Base-by-base conservation (phyloP, 2,888 invertebrate genomes). In the Incurvaria masculella region DNA sequence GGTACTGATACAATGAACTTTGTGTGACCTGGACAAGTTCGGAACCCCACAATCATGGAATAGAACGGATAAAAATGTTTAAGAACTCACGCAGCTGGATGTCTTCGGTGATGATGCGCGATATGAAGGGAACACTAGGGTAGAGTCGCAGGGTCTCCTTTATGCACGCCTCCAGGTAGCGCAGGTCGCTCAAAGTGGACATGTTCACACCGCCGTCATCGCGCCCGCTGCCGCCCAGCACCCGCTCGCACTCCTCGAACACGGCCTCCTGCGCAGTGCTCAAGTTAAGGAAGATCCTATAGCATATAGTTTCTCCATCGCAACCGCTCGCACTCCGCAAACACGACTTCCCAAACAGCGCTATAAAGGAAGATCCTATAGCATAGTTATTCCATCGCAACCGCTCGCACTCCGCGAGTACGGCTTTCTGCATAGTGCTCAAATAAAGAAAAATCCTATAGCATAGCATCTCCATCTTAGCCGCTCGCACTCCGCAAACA, bases 71-170 rank as follows among this genome's bases (percentile, higher is more conserved):
- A 6, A 10, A 6, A 23, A 6, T 23, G 23, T 23, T 6, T 23
- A 6, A 23, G 23, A 23, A 23, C 66, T 63, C 60, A 84, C 85
- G 83, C 53, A 86, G 63, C 54, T 67, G 65, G 21, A 87, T 74
- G 56, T 87, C 85, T 58, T 85, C 83, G 0, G 73, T 72, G 20
- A 85, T 61, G 26, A 59, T 61, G 53, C 88, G 76, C 0, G 82
- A 81, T 53, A 88, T 81, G 58, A 86, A 80, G 0, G 86, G 87
- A 10, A 87, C 86, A 56, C 84, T 85, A 1, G 88, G 87, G 55
- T 82, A 85, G 27, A 88, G 58, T 49, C 88, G 66, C 43, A 88
- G 61, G 0, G 82, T 76, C 61, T 88, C 88, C 62, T 88, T 88
- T 44, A 88, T 81, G 42, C 86, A 86, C 44, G 84, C 83, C 51